Evolutionary conservation across 2,113 vertebrate genomes (phyloP), one percentile per base, ranked within the genome.

Genomic region (Rhynchomys soricoides): DNA sequence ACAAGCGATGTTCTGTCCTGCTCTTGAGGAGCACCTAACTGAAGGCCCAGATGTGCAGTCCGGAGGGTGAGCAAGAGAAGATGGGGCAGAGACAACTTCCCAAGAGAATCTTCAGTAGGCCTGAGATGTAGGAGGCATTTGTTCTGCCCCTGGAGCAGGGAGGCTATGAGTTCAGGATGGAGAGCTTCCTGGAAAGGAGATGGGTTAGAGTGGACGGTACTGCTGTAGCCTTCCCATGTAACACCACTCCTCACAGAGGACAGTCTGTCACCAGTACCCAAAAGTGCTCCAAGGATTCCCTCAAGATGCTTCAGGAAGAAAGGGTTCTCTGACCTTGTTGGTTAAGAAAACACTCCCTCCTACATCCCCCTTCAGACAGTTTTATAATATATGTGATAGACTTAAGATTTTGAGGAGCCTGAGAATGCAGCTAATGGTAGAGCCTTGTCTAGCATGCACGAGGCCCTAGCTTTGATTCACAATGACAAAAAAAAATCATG

Each of bases 121-220:
- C 0, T 6, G 59, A 21, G 31, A 68, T 34, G 45, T n/a, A 12
- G 26, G 2, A 0, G 31, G 2, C 5, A 2, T 1, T n/a, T n/a
- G 57, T 17, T 50, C 52, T 91, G 81, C 7, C 31, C 52, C 64
- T 26, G 71, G 31, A 9, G 43, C 16, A 29, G 37, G 22, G 16
- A 21, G 43, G 59, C 45, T 70, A 26, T 31, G 77, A 24, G 40
- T 15, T 11, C 22, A 55, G 75, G 68, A 17, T 71, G 2, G 11
- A 57, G n/a, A 83, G 37, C 19, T 71, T 7, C 13, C 43, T 57
- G 29, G 34, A 57, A 90, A n/a, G 15, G 5, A 57, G 59, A 21
- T 3, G 57, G 24, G 11, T 12, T 26, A 19, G 40, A 40, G 0
- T 4, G 29, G 37, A 19, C 73, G 48, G 5, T 37, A 31, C 43